Evolutionary conservation across 2,797 vertebrate genomes (phyloP).

Genomic region (Chaenodraco wilsoni): DNA sequence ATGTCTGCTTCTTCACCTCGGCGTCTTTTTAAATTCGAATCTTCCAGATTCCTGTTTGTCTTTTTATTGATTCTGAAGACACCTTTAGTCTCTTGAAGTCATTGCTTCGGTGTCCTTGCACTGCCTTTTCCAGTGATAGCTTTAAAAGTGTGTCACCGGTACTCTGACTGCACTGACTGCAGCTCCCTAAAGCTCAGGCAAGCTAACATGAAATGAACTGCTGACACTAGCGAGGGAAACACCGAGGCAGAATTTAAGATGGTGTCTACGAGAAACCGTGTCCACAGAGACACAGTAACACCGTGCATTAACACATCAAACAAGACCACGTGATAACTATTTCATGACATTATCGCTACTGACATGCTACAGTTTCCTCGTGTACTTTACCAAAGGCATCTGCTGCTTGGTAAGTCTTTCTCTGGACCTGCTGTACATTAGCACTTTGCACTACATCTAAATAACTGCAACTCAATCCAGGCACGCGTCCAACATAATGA

Average conservation of each 20-base stretch:
- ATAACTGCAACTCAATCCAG: slow-evolving; percentile 58
- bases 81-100: slow-evolving; percentile 24
- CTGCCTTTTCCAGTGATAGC: slow-evolving; percentile 37
- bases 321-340: slow-evolving; percentile 19
- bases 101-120: slow-evolving; percentile 29
- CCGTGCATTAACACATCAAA: slow-evolving; percentile 31
- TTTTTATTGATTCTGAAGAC: slow-evolving; percentile 54
- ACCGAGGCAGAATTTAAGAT: slow-evolving; percentile 39
- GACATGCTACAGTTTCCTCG: slow-evolving; percentile 12
- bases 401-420: slow-evolving; percentile 43
- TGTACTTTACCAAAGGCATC: slow-evolving; percentile 34
- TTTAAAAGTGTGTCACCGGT: slow-evolving; percentile 31
- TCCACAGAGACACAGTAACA: slow-evolving; percentile 28
- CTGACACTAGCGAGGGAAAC: slow-evolving; percentile 27
- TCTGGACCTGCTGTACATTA: slow-evolving; percentile 45
- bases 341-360: slow-evolving; percentile 20
- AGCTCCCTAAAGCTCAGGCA: slow-evolving; percentile 45
- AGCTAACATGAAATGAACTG: slow-evolving; percentile 36
- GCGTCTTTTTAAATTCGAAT: slow-evolving; percentile 59
- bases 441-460: slow-evolving; percentile 57
- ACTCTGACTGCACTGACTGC: slow-evolving; percentile 37
- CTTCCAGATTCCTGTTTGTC: slow-evolving; percentile 48
- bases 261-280: slow-evolving; percentile 2
- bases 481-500: slow-evolving; percentile 63
- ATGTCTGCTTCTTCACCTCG: slow-evolving; percentile 50